phyloP scores from a whole-genome alignment of 2,797 vertebrate species.

The Chaetophractus vellerosus region DNA sequence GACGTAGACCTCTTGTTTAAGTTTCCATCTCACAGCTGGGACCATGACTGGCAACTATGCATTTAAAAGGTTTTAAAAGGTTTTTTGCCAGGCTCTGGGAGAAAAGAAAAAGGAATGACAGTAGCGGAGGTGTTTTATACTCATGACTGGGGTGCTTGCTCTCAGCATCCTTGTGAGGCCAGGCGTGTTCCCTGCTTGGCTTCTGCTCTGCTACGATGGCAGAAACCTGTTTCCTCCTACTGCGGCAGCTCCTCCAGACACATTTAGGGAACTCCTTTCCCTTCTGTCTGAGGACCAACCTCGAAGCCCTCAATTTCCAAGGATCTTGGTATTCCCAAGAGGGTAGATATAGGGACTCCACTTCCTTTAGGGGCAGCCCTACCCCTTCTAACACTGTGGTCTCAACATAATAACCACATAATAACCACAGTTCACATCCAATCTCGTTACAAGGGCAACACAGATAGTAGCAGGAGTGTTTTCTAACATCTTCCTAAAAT shows the following conservation, averaged over 20 bases:
- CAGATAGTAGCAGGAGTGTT: background rate
- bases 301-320: background rate
- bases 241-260: background rate
- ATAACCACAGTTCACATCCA: background rate
- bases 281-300: background rate
- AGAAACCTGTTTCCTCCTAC: background rate
- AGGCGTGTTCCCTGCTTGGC: background rate
- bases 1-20: slow-evolving; percentile 15
- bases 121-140: background rate
- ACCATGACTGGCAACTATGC: background rate
- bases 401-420: background rate
- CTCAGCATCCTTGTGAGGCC: background rate
- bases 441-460: background rate
- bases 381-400: background rate
- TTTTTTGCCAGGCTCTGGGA: background rate
- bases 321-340: background rate
- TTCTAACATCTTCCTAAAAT: background rate
- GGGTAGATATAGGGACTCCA: background rate
- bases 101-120: background rate
- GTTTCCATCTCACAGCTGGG: background rate
- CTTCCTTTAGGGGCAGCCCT: background rate
- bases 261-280: background rate
- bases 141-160: background rate
- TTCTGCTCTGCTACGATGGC: background rate
- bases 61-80: slow-evolving; percentile 3